Evolutionary conservation across 1,140 invertebrate genomes (phyloP).

Genomic region (Ditylenchus dipsaci): DNA sequence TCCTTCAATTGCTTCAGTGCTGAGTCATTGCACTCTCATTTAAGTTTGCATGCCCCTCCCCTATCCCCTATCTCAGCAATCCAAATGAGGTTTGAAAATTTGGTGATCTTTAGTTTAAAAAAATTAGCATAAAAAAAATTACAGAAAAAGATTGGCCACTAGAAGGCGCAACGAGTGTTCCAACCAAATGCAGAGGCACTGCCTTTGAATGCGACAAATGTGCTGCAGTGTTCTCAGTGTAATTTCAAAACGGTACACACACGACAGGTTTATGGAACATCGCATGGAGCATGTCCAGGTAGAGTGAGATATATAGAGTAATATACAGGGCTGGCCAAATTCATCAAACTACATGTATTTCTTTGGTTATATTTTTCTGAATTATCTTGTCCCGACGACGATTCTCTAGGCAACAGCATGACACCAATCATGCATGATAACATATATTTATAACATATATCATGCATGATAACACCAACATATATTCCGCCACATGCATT

Average conservation of each 20-base stretch:
- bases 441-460: too few species aligned
- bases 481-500: too few species aligned
- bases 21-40: constrained; percentile 23
- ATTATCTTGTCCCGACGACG: too few species aligned
- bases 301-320: neutral
- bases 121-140: too few species aligned
- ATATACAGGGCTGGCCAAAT: neutral
- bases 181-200: neutral
- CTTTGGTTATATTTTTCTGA: too few species aligned
- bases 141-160: neutral
- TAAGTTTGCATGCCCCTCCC: constrained; percentile 14
- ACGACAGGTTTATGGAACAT: neutral
- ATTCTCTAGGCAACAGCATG: too few species aligned
- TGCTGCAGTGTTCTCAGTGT: constrained; percentile 18
- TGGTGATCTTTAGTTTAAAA: neutral
- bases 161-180: neutral
- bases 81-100: neutral
- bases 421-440: too few species aligned
- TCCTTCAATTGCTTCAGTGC: constrained; percentile 21
- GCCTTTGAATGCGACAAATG: neutral
- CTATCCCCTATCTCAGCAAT: constrained; percentile 4
- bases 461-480: too few species aligned
- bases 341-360: constrained; percentile 2
- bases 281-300: constrained; percentile 15
- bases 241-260: constrained; percentile 13